Base-by-base conservation (phyloP, 2,888 invertebrate genomes). In the Uropetala carovei region DNA sequence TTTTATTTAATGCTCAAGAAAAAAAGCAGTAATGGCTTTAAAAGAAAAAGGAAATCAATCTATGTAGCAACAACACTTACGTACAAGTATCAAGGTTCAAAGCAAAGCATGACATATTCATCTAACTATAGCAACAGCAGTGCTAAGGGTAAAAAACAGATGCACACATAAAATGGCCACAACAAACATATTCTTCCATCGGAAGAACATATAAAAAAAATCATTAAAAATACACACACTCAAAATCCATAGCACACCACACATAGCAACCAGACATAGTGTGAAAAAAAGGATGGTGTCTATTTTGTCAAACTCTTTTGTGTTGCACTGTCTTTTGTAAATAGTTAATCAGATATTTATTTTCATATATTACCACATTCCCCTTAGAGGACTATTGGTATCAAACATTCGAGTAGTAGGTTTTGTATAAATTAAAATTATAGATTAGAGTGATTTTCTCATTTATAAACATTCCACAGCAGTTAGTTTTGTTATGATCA, bases 401-500 rank as follows among this genome's bases (percentile, higher is more conserved):
- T 75, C 22, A 27, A 75, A 13, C 75, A 75, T 75, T 75, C 27
- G 75, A 75, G 22, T 13, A 75, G 22, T 75, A 75, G 13, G 1
- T 27, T 75, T 75, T 11, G 13, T 75, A 11, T 27, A 68, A 22
- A 68, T 86, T 64, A 89, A 30, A 83, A 83, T 83, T 43, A 57
- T 43, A 27, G 56, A 83, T 83, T 83, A 83, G 11, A 43, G 43
- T 64, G 11, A 64, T 68, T 64, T n/a, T 56, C 64, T 89, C 89
- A 43, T 60, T 89, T 43, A 89, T 30, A 43, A n/a, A 89, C 89
- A 89, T 89, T 89, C 43, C 64, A 64, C 43, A 58, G 68, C 89
- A 89, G 89, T 89, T 89, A 89, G 89, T 89, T 89, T 64, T 60
- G 89, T 89, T 89, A 89, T 89, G 64, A 43, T 89, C 18, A 89